A percentile compares a stretch with the other conserved stretches of the same genome.
These are phyloP conservation scores for Zeuzera pyrina DNA, from an alignment of 2,888 invertebrate genomes.

Conservation along the genomic window DNA sequence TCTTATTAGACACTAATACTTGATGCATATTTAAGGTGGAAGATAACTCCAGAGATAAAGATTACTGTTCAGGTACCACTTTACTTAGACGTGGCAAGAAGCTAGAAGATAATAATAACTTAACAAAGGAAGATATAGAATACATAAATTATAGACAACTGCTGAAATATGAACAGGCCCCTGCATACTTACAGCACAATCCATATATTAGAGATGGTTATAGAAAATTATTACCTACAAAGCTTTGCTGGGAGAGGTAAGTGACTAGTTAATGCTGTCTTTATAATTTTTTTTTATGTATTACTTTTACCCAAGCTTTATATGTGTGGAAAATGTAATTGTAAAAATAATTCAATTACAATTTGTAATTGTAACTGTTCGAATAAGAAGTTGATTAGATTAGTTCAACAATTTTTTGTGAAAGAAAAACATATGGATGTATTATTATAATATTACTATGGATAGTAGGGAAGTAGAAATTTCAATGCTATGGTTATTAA, in stretches of 20 bases:
- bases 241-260: slow-evolving; percentile 90
- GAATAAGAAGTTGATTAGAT: no score
- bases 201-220: slow-evolving; percentile 90
- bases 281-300: no score
- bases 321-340: no score
- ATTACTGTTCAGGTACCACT: slow-evolving; percentile 31
- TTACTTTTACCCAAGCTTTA: no score
- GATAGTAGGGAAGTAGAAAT: no score
- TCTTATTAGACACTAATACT: neutral
- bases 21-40: slow-evolving; percentile 30
- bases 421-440: no score
- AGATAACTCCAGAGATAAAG: slow-evolving; percentile 34
- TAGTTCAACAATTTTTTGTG: no score
- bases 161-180: slow-evolving; percentile 76
- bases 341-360: no score
- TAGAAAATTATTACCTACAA: slow-evolving; percentile 85
- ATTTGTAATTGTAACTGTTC: no score
- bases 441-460: no score
- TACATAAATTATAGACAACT: slow-evolving; percentile 62
- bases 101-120: slow-evolving; percentile 61
- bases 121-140: slow-evolving; percentile 59
- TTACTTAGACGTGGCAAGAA: slow-evolving; percentile 52
- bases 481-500: no score
- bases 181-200: slow-evolving; percentile 88
- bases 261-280: no score